Evolutionary conservation across 2,797 vertebrate species (phyloP), one percentile per base, ranked within the genome.

Genomic region (Danio albolineatus): DNA sequence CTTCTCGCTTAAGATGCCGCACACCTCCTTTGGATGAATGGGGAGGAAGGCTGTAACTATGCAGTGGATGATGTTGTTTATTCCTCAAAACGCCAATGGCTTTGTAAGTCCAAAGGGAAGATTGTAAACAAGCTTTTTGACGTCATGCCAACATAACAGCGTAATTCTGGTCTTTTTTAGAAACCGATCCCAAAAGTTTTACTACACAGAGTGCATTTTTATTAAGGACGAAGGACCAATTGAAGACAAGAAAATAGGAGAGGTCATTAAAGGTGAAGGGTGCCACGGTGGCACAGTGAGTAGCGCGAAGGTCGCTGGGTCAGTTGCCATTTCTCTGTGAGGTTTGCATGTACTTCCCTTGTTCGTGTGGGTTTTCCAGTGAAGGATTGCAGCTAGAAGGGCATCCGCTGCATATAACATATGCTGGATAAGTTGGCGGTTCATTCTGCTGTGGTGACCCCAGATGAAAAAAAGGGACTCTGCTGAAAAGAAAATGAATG

Each of bases 11-110:
- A 38, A 41, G 16, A 56, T 65, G 41, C 39, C 19, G 0, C 19
- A 49, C 48, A 48, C 21, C 4, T 0, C 61, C 46, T 79, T n/a
- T 43, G 13, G 59, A 64, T 73, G 39, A 56, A 79, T 17, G 49
- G 17, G 44, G 10, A 79, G 46, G 6, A 36, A 53, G 28, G 43
- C 67, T 60, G 43, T 28, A 59, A 38, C n/a, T 43, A 28, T 28
- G 43, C 13, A 1, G 6, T 13, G 19, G 17, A 36, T 21, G 14
- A 46, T 56, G 16, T 36, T 56, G 4, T 17, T n/a, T 64, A 53
- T 64, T 36, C 2, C 49, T 17, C 7, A 13, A 53, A 70, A 39
- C 36, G 7, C 13, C 16, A 36, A 41, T 19, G 6, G n/a, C 1
- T 59, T 48, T 56, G 13, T 38, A 57, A 17, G 12, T 38, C 14